Conservation (phyloP, 1,140 invertebrate genomes). For the Heterodera schachtii region DNA sequence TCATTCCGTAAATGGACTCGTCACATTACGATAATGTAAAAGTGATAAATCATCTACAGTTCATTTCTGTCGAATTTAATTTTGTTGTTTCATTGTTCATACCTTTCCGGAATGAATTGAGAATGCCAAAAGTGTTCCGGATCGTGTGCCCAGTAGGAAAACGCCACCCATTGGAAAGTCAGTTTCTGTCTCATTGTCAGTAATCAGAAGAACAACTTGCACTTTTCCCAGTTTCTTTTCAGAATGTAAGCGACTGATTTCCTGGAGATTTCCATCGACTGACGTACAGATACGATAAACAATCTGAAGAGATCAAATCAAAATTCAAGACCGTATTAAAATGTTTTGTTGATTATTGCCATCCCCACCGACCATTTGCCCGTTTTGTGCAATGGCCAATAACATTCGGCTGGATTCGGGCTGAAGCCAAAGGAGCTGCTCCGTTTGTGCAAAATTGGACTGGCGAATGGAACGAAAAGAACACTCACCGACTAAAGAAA, state of each 20-base stretch:
- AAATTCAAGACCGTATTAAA: neutral
- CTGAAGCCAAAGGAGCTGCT: slow-evolving; percentile 20
- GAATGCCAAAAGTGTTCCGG: slow-evolving; percentile 3
- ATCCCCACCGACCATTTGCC: neutral
- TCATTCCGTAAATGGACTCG: no score
- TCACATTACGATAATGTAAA: no score
- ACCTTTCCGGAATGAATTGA: neutral
- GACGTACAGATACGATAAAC: neutral
- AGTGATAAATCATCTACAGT: no score
- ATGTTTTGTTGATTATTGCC: no score
- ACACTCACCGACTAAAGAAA: slow-evolving; percentile 1
- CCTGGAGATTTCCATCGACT: neutral
- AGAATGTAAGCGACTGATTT: neutral
- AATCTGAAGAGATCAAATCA: neutral
- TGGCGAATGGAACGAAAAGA: neutral
- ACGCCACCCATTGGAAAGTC: neutral
- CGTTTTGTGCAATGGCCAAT: neutral
- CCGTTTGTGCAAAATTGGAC: neutral
- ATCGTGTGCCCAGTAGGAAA: slow-evolving; percentile 11
- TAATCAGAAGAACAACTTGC: neutral
- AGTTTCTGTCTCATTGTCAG: neutral
- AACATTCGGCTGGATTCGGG: slow-evolving; percentile 2
- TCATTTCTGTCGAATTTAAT: no score
- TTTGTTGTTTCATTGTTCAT: no score
- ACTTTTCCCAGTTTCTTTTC: neutral